Base-by-base conservation (phyloP, 2,888 invertebrate species). In the Hirudinaria manillensis region DNA sequence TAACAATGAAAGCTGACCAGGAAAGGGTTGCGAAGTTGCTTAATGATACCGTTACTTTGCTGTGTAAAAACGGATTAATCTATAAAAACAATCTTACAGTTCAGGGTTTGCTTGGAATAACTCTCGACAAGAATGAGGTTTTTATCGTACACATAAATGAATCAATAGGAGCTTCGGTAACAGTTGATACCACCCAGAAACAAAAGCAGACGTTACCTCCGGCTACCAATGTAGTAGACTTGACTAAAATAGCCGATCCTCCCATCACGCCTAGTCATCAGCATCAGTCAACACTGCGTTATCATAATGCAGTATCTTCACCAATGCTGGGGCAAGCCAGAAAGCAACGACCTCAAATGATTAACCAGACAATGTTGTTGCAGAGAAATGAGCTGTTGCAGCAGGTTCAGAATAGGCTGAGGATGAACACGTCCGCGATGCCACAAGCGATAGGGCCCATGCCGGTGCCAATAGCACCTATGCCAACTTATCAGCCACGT, bases 71-170 rank as follows among this genome's bases (percentile, higher is more conserved):
- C 34, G 77, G 77, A 53, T 76, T 77, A 65, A 75, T 76, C 36
- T 77, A 76, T 51, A 74, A 66, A 1, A 74, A 76, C 53, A 74
- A 77, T 65, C 56, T 77, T 34, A 73, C 71, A 32, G 74, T 77
- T 16, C 76, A 77, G 65, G 77, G 76, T 16, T 70, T 77, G 27
- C 65, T 77, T 16, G 77, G 77, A 3, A 76, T 77, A 38, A 77
- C 77, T 2, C 66, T 77, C 21, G 77, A 77, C 68, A 76, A 67
- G 53, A 77, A 74, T n/a, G 77, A 77, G 32, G 77, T 76, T 38
- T 77, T 77, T 45, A 66, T 77, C 32, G 77, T 77, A 32, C 77
- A 77, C 61, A 77, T 77, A 27, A 77, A 75, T 32, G 76, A 77
- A 65, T 56, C 70, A 27, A 74, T 77, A n/a, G 72, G 72, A 38